Evolutionary conservation across 2,797 vertebrate species (phyloP).

Genomic region (Mustela erminea): DNA sequence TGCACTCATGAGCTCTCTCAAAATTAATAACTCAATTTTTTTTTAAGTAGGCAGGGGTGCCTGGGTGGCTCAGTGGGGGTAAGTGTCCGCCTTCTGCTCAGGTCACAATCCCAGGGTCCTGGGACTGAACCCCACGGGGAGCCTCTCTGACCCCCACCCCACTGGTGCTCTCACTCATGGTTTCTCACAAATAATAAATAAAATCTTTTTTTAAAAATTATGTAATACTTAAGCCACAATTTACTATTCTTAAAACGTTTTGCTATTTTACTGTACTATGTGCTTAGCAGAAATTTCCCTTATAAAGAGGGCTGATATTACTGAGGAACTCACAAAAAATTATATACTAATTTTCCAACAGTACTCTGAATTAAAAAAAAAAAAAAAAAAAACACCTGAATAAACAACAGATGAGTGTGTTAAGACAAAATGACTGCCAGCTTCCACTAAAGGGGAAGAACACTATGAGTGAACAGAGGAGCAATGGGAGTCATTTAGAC

Average conservation of each 20-base stretch:
- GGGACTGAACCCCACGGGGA: not conserved
- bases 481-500: not conserved
- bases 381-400: not conserved
- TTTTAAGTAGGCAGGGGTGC: not conserved
- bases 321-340: constrained; percentile 17
- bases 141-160: not conserved
- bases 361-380: not conserved
- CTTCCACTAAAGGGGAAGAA: constrained; percentile 17
- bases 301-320: not conserved
- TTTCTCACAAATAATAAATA: not conserved
- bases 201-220: not conserved
- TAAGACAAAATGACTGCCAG: not conserved
- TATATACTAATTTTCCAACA: constrained; percentile 8
- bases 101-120: not conserved
- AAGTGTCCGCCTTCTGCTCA: not conserved
- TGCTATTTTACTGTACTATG: not conserved
- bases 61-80: not conserved
- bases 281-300: not conserved
- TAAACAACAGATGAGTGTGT: not conserved
- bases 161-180: not conserved
- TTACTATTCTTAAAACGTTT: not conserved
- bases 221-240: not conserved
- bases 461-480: not conserved
- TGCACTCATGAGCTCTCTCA: not conserved
- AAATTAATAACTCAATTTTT: not conserved